A percentile compares a stretch with the other conserved stretches of the same genome.
These are phyloP conservation scores for Euproctis similis DNA, from an alignment of 2,888 invertebrate species.

Conservation along the genomic window DNA sequence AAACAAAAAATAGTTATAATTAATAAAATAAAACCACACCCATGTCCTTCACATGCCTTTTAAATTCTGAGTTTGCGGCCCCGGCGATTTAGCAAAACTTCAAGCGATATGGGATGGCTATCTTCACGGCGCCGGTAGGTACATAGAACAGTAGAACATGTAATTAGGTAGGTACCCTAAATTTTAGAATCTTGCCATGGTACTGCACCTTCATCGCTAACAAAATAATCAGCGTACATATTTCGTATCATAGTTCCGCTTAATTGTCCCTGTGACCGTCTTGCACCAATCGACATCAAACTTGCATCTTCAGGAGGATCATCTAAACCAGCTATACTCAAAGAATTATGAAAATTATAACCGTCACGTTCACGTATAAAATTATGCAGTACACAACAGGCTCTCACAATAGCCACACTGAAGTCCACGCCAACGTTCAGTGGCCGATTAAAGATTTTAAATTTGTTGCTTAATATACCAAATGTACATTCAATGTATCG, in stretches of 20 bases:
- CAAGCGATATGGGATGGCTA: too few relatives aligned
- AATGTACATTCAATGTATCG: too few relatives aligned
- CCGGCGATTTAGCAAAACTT: too few relatives aligned
- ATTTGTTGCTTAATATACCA: too few relatives aligned
- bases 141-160: too few relatives aligned
- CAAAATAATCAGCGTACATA: slow-evolving; percentile 8
- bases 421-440: slow-evolving; percentile 1
- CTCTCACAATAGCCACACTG: slow-evolving; percentile 3
- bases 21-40: too few relatives aligned
- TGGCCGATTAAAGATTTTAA: slow-evolving; percentile 2
- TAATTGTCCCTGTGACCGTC: slow-evolving; percentile 2
- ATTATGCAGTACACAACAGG: slow-evolving; percentile 8
- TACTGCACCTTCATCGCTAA: slow-evolving; percentile 7
- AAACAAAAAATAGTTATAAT: too few relatives aligned
- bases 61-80: too few relatives aligned
- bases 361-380: slow-evolving; percentile 6
- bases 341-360: too few relatives aligned
- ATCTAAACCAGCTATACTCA: slow-evolving; percentile 6
- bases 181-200: slow-evolving; percentile 7
- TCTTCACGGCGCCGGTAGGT: too few relatives aligned
- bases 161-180: too few relatives aligned
- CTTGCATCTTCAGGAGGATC: slow-evolving; percentile 1
- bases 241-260: slow-evolving; percentile 7
- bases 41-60: too few relatives aligned
- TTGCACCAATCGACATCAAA: slow-evolving; percentile 3